These are phyloP conservation scores for Gortyna flavago DNA, from an alignment of 2,888 invertebrate genomes.

Conservation along the genomic window DNA sequence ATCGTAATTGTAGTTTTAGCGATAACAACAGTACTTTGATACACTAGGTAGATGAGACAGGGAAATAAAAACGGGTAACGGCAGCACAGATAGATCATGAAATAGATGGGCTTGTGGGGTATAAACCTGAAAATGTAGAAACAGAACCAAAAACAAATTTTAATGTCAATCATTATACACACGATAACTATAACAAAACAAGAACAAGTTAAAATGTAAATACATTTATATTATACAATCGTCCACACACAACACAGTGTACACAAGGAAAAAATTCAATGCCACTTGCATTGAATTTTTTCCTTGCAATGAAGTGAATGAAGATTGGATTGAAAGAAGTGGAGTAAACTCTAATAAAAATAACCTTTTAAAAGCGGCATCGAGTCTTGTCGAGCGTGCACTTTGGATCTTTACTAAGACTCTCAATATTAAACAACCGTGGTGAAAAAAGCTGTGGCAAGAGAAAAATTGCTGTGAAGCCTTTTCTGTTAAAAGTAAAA, in stretches of 20 bases:
- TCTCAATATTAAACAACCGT: conserved; percentile 43
- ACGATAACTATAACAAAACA: not conserved
- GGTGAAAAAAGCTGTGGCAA: conserved; percentile 17
- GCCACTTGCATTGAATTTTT: conserved; percentile 55
- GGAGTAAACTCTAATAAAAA: conserved; percentile 39
- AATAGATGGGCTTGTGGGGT: not conserved
- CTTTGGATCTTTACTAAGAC: conserved; percentile 48
- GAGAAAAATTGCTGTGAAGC: conserved; percentile 22
- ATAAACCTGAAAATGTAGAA: not conserved
- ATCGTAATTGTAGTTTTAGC: conserved; percentile 41
- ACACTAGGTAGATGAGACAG: conserved; percentile 23
- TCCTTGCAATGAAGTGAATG: conserved; percentile 56
- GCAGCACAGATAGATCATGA: not conserved
- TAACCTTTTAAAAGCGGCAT: conserved; percentile 50
- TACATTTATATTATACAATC: conserved; percentile 31
- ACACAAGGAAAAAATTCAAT: conserved; percentile 44
- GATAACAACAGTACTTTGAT: conserved; percentile 48
- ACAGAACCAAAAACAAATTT: not conserved
- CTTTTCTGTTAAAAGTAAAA: conserved; percentile 25
- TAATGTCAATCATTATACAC: not conserved
- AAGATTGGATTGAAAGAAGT: conserved; percentile 62
- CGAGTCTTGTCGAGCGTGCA: conserved; percentile 49
- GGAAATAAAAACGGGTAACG: conserved; percentile 15
- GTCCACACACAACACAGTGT: conserved; percentile 22
- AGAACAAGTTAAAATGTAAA: conserved; percentile 12